Conservation (phyloP, 2,113 vertebrate species). For the Antigone vipio region DNA sequence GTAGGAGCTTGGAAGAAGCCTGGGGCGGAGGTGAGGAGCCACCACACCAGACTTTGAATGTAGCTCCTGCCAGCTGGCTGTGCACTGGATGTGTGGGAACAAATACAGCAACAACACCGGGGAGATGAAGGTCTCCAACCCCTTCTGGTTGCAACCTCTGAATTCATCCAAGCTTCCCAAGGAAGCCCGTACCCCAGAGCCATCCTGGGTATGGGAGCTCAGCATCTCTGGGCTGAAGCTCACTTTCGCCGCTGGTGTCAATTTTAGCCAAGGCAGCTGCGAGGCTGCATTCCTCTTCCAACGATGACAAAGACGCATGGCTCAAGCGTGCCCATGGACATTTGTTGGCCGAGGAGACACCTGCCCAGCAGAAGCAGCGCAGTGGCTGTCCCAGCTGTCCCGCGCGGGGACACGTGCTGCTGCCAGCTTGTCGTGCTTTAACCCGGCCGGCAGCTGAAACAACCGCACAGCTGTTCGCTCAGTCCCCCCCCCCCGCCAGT, state of each 20-base stretch:
- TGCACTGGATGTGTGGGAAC: background rate
- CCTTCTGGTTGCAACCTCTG: background rate
- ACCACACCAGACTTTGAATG: rapidly evolving
- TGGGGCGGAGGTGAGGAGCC: background rate
- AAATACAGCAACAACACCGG: background rate
- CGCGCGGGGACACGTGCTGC: background rate
- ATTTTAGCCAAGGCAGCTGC: background rate
- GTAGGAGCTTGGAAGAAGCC: background rate
- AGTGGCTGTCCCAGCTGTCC: background rate
- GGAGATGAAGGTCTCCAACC: background rate
- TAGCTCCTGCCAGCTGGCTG: rapidly evolving
- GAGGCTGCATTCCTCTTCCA: background rate
- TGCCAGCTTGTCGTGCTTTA: background rate
- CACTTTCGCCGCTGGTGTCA: background rate
- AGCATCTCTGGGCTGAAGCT: background rate
- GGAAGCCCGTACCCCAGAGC: background rate
- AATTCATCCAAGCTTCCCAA: background rate
- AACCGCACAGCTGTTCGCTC: no score
- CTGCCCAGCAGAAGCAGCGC: background rate
- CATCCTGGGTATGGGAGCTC: background rate
- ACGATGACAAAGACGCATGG: background rate
- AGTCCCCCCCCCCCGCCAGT: no score
- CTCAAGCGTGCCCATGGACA: background rate
- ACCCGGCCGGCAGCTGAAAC: no score
- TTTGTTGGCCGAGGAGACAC: background rate